Evolutionary conservation across 2,113 vertebrate genomes (phyloP), one percentile per base, ranked within the genome.

Genomic region (Ploceus nigricollis): DNA sequence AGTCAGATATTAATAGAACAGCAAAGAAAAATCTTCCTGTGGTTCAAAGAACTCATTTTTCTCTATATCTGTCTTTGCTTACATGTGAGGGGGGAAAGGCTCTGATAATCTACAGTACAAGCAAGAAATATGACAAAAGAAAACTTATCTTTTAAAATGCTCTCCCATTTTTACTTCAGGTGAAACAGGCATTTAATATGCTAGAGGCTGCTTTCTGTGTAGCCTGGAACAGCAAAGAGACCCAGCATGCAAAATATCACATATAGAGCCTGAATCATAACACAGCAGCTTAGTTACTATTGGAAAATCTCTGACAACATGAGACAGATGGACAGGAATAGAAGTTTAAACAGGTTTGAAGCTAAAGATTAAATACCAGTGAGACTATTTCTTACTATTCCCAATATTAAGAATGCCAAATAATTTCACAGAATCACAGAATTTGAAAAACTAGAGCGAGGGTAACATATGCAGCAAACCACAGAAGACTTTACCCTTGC

Each of bases 81-180:
- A 94, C 42, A 77, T 10, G 13, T 50, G 56, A 82, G 64, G 19
- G 39, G 53, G 14, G 54, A 93, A 90, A 92, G 65, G 58, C 65
- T 95, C 92, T 93, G 91, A 89, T 94, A 94, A 96, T 83, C 92
- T 94, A 82, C 51, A 80, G 45, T 35, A 91, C 39, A 71, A 95
- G 87, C 68, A 92, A 75, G 48, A 89, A 93, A 94, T 65, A 58
- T 77, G 70, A 84, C 73, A 94, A 75, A 81, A 60, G 58, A 91
- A 95, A 97, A 93, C 50, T 78, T 96, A 89, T 84, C 87, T 96
- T 89, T 92, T 85, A 47, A 89, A 66, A 93, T 66, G 35, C 39
- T 91, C 64, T 87, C 71, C 84, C 96, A 71, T 68, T 78, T 83
- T 73, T 92, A 85, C 80, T 97, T 83, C 91, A 87, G 89, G 93